Conservation (phyloP, 2,113 vertebrate species). For the Macrotus californicus region DNA sequence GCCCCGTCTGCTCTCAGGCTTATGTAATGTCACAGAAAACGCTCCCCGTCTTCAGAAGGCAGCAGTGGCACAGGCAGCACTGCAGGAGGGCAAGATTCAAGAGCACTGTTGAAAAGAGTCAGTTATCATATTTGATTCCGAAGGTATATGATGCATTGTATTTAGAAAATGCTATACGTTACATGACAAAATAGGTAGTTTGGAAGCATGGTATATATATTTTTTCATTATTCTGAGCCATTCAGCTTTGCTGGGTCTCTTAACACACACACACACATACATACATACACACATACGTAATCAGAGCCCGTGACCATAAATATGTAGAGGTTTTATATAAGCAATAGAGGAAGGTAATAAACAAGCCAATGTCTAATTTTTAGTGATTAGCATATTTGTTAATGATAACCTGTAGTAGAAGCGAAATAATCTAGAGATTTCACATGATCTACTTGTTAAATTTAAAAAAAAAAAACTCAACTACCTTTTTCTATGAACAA, state of each 20-base stretch:
- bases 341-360: neutral
- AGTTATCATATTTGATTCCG: neutral
- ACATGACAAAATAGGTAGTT: neutral
- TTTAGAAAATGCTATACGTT: slow-evolving; percentile 23
- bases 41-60: neutral
- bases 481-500: neutral
- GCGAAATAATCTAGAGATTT: neutral
- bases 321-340: neutral
- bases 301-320: neutral
- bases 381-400: neutral
- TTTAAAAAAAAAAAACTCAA: neutral
- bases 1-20: slow-evolving; percentile 31
- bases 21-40: slow-evolving; percentile 56
- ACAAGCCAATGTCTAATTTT: neutral
- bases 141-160: neutral
- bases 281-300: neutral
- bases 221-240: slow-evolving; percentile 67
- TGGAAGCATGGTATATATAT: neutral
- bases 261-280: neutral
- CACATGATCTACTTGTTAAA: neutral
- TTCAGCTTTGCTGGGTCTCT: slow-evolving; percentile 68
- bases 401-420: neutral
- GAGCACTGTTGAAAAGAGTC: neutral
- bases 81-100: neutral
- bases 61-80: neutral